A percentile compares a stretch with the other conserved stretches of the same genome.
phyloP scores from a whole-genome alignment of 2,888 invertebrate species.

The Caenorhabditis sp. region DNA sequence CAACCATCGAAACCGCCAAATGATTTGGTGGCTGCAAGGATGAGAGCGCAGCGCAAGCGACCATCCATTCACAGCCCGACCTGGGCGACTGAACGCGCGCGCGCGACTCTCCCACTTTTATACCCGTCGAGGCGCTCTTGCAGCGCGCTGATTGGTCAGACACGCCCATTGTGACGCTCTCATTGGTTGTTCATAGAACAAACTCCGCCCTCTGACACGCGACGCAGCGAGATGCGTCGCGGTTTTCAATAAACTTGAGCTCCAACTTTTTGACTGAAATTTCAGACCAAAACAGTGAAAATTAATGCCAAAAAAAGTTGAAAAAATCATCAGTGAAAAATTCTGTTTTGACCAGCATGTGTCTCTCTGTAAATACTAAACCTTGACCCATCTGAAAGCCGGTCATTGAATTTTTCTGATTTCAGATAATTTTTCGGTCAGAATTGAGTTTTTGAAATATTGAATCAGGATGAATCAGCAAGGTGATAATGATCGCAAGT shows the following conservation, averaged over 20 bases:
- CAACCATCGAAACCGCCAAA: constrained; percentile 73
- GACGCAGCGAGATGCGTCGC: constrained; percentile 49
- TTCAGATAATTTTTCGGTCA: background rate
- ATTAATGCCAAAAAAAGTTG: no score
- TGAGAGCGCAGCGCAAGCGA: constrained; percentile 74
- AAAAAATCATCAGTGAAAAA: no score
- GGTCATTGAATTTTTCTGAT: background rate
- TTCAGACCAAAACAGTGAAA: background rate
- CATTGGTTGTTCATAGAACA: constrained; percentile 23
- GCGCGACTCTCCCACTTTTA: constrained; percentile 68
- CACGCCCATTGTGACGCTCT: constrained; percentile 7
- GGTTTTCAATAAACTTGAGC: constrained; percentile 13
- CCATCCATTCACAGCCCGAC: constrained; percentile 77
- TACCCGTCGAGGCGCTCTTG: constrained; percentile 52
- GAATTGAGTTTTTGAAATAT: background rate
- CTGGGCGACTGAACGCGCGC: constrained; percentile 73
- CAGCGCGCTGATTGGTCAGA: constrained; percentile 50
- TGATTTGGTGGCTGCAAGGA: constrained; percentile 69
- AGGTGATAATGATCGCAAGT: constrained; percentile 34
- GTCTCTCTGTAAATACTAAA: no score
- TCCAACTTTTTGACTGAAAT: background rate
- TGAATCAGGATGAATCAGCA: constrained; percentile 9
- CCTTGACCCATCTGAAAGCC: no score
- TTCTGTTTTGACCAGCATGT: no score
- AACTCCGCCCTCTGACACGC: constrained; percentile 45